These are phyloP conservation scores for Torymus auratus DNA, from an alignment of 2,888 invertebrate species.

Conservation along the genomic window DNA sequence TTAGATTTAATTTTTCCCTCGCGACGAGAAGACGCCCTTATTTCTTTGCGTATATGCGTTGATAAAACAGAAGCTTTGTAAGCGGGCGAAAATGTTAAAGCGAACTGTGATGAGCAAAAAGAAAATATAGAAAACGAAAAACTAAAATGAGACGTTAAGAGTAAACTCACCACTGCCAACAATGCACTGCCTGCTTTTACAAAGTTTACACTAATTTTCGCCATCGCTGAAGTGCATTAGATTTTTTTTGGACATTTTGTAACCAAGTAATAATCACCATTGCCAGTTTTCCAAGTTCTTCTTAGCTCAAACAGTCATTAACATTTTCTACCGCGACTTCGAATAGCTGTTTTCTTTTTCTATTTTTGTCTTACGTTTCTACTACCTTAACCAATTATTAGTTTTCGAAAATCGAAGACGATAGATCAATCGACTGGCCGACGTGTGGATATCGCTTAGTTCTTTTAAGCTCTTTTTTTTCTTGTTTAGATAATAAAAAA, in stretches of 20 bases:
- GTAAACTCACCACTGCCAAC: conserved; percentile 49
- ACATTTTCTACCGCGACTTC: conserved; percentile 26
- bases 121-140: conserved; percentile 17
- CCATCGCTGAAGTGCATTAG: background rate
- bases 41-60: conserved; percentile 32
- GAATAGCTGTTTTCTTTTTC: conserved; percentile 40
- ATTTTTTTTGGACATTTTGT: background rate
- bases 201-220: conserved; percentile 25
- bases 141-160: background rate
- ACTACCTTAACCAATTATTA: conserved; percentile 32
- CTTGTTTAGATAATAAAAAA: background rate
- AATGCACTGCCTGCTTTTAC: conserved; percentile 45
- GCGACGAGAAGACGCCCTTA: conserved; percentile 38
- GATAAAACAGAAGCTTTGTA: background rate
- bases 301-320: conserved; percentile 6
- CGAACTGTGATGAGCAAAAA: background rate
- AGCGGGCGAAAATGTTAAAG: conserved; percentile 25
- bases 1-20: conserved; percentile 40
- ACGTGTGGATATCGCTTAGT: conserved; percentile 29
- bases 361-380: conserved; percentile 36
- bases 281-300: conserved; percentile 2
- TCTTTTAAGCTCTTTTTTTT: conserved; percentile 26
- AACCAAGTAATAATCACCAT: background rate
- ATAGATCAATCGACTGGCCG: conserved; percentile 47
- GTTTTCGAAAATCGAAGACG: conserved; percentile 27